phyloP scores from a whole-genome alignment of 1,140 invertebrate genomes.

The Drosophila lacertosa region DNA sequence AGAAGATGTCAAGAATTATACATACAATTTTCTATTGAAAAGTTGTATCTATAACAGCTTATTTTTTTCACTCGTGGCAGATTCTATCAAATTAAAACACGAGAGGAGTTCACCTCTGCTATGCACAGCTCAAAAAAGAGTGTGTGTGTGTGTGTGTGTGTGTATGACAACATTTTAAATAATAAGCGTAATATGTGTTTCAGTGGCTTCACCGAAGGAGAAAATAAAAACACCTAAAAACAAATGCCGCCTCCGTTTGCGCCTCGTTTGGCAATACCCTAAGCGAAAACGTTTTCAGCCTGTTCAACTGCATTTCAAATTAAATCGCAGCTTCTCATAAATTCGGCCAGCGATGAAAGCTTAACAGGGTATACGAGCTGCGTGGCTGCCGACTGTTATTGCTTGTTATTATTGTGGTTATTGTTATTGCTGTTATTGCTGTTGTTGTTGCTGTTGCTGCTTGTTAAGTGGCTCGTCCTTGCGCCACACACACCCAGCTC shows the following conservation, averaged over 20 bases:
- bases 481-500: conserved; percentile 10
- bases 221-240: conserved; percentile 8
- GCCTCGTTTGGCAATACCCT: conserved; percentile 13
- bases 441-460: conserved; percentile 29
- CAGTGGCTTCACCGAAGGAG: conserved; percentile 10
- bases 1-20: too few species aligned
- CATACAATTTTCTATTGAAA: too few species aligned
- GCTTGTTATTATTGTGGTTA: conserved; percentile 31
- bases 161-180: conserved; percentile 14
- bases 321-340: conserved; percentile 1
- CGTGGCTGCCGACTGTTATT: conserved; percentile 1
- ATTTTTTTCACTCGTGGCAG: too few species aligned
- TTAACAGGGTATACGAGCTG: conserved; percentile 5
- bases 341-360: background rate
- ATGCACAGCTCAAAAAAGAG: background rate
- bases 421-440: conserved; percentile 1
- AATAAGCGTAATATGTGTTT: conserved; percentile 18
- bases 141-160: conserved; percentile 4
- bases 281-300: too few species aligned
- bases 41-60: too few species aligned
- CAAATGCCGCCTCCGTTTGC: conserved; percentile 21
- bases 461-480: conserved; percentile 52
- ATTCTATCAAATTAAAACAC: background rate
- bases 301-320: background rate
- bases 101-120: background rate